Base-by-base conservation (phyloP, 2,797 vertebrate species). In the Parauchenoglanis ngamensis region DNA sequence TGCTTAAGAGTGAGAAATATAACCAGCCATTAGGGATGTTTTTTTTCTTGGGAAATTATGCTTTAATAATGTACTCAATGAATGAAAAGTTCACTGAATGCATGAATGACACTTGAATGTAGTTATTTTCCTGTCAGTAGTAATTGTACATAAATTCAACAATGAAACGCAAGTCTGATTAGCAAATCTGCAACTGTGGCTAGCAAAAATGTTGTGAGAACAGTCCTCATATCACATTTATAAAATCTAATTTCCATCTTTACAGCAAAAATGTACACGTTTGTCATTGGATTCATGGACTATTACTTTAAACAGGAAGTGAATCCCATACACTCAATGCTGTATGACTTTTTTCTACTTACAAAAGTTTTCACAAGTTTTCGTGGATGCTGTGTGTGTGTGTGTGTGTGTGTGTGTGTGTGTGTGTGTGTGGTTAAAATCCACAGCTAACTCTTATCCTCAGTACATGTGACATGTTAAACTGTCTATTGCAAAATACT, bases 401-500 rank as follows among this genome's bases (percentile, higher is more conserved):
- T 46, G 35, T 7, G 21, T 10, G 7, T 5, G 52, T 17, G 56
- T 59, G 31, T 80, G 77, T 80, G 77, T 79, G 77, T 79, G 77
- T 40, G 77, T 80, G 21, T 61, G 57, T 79, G 77, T 79, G 28
- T 79, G 80, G 79, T 56, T 77, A 73, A 83, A 65, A 83, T 17
- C 46, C 75, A 44, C 73, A 79, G 67, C 87, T 83, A 81, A 61
- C 70, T 87, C 72, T 61, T 87, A 84, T 75, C 57, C 35, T 52
- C 75, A 86, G 85, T 87, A 89, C 44, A 78, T 54, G 68, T 89
- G 73, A 77, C 65, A 44, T 89, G 89, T 73, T 90, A 91, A 90
- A 89, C 86, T 73, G 86, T 87, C 77, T 80, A 87, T 88, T 88
- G 86, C 86, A 90, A 91, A 90, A 91, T 89, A 85, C 57, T 70